These are phyloP conservation scores for Adoxophyes honmai DNA, from an alignment of 1,140 invertebrate species.

Conservation along the genomic window DNA sequence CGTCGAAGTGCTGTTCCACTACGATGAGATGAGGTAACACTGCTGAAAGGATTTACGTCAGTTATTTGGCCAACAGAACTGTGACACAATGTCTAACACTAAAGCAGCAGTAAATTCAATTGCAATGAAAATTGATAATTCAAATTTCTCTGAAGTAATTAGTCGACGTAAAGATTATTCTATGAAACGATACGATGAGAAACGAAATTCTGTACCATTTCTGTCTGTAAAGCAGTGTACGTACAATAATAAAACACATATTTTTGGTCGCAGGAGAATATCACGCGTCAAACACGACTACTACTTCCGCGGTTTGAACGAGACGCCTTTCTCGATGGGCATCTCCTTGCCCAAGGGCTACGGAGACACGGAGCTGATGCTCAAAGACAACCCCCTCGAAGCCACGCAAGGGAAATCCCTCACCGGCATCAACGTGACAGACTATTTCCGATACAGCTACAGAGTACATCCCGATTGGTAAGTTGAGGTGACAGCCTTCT, in stretches of 20 bases:
- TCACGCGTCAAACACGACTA: conserved; percentile 89
- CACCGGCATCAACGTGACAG: conserved; percentile 81
- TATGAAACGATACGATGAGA: too few relatives aligned
- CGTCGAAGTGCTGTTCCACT: conserved; percentile 62
- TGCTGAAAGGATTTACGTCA: too few relatives aligned
- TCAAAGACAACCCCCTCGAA: conserved; percentile 80
- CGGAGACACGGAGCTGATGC: conserved; percentile 86
- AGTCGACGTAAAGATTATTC: too few relatives aligned
- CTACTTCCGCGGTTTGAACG: conserved; percentile 87
- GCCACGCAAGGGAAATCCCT: conserved; percentile 81
- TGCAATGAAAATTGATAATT: too few relatives aligned
- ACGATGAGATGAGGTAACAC: conserved; percentile 63
- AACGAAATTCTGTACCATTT: too few relatives aligned
- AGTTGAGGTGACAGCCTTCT: conserved; percentile 29
- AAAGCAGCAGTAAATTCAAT: too few relatives aligned
- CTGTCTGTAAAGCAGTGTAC: too few relatives aligned
- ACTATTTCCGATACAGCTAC: conserved; percentile 85
- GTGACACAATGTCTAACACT: too few relatives aligned
- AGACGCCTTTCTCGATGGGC: conserved; percentile 92
- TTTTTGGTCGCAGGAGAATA: conserved; percentile 83
- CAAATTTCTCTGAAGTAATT: too few relatives aligned
- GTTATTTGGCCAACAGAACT: too few relatives aligned
- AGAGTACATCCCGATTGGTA: conserved; percentile 93
- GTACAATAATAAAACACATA: too few relatives aligned
- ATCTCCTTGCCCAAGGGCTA: conserved; percentile 87